These are phyloP conservation scores for Mesoligia furuncula DNA, from an alignment of 2,888 invertebrate genomes.

Conservation along the genomic window DNA sequence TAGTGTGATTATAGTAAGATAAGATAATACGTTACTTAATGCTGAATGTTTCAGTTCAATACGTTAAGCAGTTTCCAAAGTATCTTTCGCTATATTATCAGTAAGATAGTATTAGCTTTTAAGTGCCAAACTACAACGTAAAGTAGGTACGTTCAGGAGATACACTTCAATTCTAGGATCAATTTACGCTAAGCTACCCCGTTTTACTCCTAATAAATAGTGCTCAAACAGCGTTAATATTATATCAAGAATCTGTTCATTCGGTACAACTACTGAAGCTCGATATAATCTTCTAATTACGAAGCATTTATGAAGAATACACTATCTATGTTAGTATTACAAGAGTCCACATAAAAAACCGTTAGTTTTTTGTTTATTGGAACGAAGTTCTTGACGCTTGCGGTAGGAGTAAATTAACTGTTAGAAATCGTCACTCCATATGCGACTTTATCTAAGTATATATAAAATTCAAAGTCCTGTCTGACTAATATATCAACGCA, in stretches of 20 bases:
- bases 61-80: neutral
- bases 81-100: neutral
- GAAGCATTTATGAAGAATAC: neutral
- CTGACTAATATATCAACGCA: too few relatives aligned
- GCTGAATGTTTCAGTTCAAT: neutral
- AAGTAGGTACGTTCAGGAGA: conserved; percentile 1
- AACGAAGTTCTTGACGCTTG: neutral
- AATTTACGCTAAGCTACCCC: neutral
- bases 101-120: neutral
- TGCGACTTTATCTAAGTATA: too few relatives aligned
- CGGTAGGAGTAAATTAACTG: too few relatives aligned
- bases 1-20: neutral
- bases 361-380: neutral
- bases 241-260: conserved; percentile 12
- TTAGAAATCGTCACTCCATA: too few relatives aligned
- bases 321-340: neutral
- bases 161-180: conserved; percentile 11
- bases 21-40: neutral
- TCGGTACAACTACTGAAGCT: neutral
- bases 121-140: conserved; percentile 7
- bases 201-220: conserved; percentile 4
- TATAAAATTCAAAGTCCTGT: too few relatives aligned
- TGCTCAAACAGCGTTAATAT: conserved; percentile 2
- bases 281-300: neutral
- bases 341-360: neutral